Base-by-base conservation (phyloP, 2,797 vertebrate species). In the Leucoraja ocellata region DNA sequence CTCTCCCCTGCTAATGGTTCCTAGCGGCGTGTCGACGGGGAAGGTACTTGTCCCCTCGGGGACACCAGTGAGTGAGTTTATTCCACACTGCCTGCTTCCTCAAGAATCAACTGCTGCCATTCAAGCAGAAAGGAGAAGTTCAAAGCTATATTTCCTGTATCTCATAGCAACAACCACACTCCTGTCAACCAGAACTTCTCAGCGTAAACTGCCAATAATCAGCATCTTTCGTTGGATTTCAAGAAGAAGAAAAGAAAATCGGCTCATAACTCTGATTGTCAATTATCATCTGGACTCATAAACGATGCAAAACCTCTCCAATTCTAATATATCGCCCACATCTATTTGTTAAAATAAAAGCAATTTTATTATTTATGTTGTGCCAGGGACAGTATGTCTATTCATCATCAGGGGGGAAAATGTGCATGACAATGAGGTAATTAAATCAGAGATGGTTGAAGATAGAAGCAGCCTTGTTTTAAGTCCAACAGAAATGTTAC, bases 391-490 rank as follows among this genome's bases (percentile, higher is more conserved):
- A 88, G 84, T 88, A 32, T 68, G 84, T 68, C 84, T 88, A 65
- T 88, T 88, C 63, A 88, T 88, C n/a, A 88, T 68, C 65, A 65
- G 32, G n/a, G 68, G 63, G n/a, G 65, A 88, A 88, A 88, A 32
- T 68, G 83, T 86, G n/a, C 84, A 68, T 88, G 28, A 88, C 61
- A 88, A 88, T 88, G 36, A 88, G 84, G 61, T 63, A 88, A 88
- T 68, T 88, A 88, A 88, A 65, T 68, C 61, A 25, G 28, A 68
- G 84, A 88, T 68, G 36, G n/a, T 36, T 65, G 16, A 18, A 88
- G n/a, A 88, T 88, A 88, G 84, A 88, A 32, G 65, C 63, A 68
- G 84, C 84, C 61, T 88, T 88, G 84, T 88, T 68, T 68, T n/a
- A 68, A 68, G 11, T 68, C 16, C n/a, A 18, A 88, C n/a, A 68